Percentiles rank a stretch among this genome's conserved stretches.
These are phyloP conservation scores for Yponomeuta malinellus DNA, from an alignment of 2,888 invertebrate genomes.

Conservation along the genomic window DNA sequence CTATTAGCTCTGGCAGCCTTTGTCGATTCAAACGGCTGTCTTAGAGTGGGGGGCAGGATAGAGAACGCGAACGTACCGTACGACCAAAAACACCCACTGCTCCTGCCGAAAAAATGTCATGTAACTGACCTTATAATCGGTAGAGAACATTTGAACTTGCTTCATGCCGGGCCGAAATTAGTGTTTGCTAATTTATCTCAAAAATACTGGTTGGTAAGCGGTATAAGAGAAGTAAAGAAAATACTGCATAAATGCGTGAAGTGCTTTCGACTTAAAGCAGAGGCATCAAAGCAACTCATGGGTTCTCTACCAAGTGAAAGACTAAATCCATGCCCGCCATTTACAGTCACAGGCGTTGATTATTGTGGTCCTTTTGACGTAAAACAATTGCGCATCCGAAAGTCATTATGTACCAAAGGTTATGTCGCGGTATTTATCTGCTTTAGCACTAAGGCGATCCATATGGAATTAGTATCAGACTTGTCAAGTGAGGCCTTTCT, in stretches of 20 bases:
- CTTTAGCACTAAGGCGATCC: constrained; percentile 21
- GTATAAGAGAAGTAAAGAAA: constrained; percentile 23
- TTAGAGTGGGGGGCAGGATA: too few species aligned
- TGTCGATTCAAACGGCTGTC: too few species aligned
- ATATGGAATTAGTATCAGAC: neutral
- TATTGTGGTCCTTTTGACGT: constrained; percentile 22
- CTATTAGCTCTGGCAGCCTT: too few species aligned
- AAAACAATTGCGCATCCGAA: constrained; percentile 18
- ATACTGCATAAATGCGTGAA: constrained; percentile 22
- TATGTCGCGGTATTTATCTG: constrained; percentile 22
- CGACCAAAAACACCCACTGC: too few species aligned
- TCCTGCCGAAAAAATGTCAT: too few species aligned
- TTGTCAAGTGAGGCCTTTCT: too few species aligned
- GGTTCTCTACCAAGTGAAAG: constrained; percentile 21
- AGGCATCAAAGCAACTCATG: constrained; percentile 21
- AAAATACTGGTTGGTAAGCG: constrained; percentile 23
- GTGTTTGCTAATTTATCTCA: neutral
- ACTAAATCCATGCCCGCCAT: constrained; percentile 18
- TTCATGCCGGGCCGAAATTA: neutral
- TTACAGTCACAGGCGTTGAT: constrained; percentile 22
- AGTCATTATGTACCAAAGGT: constrained; percentile 18
- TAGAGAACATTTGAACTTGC: too few species aligned
- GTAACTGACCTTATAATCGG: too few species aligned
- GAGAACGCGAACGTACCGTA: too few species aligned
- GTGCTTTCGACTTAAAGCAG: constrained; percentile 23